Evolutionary conservation across 2,113 vertebrate genomes (phyloP), one percentile per base, ranked within the genome.

Genomic region (Semicossyphus pulcher): DNA sequence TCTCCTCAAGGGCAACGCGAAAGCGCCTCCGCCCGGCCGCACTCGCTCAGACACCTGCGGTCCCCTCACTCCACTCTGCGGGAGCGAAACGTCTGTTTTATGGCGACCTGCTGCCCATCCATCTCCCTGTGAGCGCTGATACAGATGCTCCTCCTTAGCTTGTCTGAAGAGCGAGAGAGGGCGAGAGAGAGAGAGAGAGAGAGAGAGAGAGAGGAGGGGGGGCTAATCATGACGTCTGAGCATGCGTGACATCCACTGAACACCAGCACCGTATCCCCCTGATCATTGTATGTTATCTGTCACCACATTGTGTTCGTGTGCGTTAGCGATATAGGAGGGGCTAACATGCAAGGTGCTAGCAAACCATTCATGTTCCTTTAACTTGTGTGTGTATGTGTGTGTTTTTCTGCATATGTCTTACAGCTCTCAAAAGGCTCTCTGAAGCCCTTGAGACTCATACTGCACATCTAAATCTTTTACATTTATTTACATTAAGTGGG

Each of bases 241-340:
- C 90, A 89, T 92, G 90, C 89, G 89, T 85, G 41, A 61, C 26
- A 68, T 56, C 45, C 66, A 34, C 41, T 4, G 12, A 53, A 56
- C 48, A 37, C 47, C 31, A 54, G 39, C 60, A 36, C 16, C n/a
- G 39, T n/a, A 47, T 47, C n/a, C 9, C 25, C 26, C 39, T 53
- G 2, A 51, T 73, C 42, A 37, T 42, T 70, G 42, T n/a, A 36
- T 32, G 10, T 73, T 29, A 54, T 61, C 26, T 51, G 53, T 61
- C 59, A 51, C 16, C 18, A 12, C 16, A 12, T 1, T 37, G 7
- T 53, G 42, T 53, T 4, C 28, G 37, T 36, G 21, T 47, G 16
- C 57, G 47, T 62, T 29, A 29, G 60, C 11, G 25, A 9, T 11
- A 26, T n/a, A n/a, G n/a, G n/a, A n/a, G n/a, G n/a, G n/a, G n/a